These are phyloP conservation scores for Pogoniulus pusillus DNA, from an alignment of 2,797 vertebrate genomes.

Conservation along the genomic window DNA sequence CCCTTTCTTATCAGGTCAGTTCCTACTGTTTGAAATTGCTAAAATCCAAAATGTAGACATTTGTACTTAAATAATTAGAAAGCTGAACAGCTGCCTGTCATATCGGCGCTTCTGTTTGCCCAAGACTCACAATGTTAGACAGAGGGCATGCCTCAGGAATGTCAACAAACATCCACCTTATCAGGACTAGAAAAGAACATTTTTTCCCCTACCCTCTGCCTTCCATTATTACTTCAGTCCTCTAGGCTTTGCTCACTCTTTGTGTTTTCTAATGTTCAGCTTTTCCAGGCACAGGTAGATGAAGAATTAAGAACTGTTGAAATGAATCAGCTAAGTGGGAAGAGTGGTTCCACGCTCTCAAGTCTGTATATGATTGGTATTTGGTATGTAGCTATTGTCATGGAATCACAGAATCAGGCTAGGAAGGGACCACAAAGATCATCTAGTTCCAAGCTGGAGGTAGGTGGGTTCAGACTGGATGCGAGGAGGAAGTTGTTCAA, in stretches of 20 bases:
- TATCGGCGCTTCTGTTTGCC: neutral
- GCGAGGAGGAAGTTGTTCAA: too few species aligned
- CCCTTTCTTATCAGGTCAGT: neutral
- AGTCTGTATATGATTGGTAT: neutral
- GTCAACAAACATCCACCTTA: constrained; percentile 29
- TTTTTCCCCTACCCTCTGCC: neutral
- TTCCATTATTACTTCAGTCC: neutral
- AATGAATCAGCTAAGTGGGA: neutral
- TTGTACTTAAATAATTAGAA: constrained; percentile 23
- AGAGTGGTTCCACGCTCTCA: neutral
- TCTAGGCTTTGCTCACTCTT: neutral
- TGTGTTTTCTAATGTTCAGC: neutral
- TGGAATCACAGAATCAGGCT: too few species aligned
- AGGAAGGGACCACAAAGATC: too few species aligned
- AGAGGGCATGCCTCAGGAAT: constrained; percentile 38
- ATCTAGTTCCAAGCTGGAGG: too few species aligned
- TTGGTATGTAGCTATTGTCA: too few species aligned
- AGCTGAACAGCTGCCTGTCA: neutral
- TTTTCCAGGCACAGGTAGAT: neutral
- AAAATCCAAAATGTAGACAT: constrained; percentile 5
- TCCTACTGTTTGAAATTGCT: constrained; percentile 3
- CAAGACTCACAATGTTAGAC: constrained; percentile 15
- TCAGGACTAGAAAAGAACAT: constrained; percentile 18
- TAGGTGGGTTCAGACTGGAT: too few species aligned
- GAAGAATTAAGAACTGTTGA: neutral